phyloP scores from a whole-genome alignment of 1,140 invertebrate species.

The Trissolcus basalis region DNA sequence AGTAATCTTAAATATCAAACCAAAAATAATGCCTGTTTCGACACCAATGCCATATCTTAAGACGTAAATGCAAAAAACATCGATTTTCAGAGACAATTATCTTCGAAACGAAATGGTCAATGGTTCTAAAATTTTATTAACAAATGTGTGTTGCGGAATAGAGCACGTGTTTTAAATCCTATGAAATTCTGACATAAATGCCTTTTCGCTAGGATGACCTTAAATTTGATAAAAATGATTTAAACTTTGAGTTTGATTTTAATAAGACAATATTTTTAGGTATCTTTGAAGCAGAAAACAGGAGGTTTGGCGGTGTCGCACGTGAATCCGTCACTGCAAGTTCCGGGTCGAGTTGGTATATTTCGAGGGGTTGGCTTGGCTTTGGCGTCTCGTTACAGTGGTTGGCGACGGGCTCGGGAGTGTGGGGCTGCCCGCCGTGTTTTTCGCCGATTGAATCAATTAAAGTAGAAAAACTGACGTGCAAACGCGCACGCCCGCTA shows the following conservation, averaged over 20 bases:
- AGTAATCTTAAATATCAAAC: too few relatives aligned
- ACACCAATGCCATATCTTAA: too few relatives aligned
- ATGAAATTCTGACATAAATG: too few relatives aligned
- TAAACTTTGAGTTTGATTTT: background rate
- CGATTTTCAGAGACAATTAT: too few relatives aligned
- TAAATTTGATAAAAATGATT: constrained; percentile 3
- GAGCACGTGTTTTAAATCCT: too few relatives aligned
- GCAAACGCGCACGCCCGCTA: constrained; percentile 57
- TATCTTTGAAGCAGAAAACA: constrained; percentile 15
- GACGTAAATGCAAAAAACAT: too few relatives aligned
- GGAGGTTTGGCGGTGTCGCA: background rate
- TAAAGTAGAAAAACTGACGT: constrained; percentile 68
- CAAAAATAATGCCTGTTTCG: too few relatives aligned
- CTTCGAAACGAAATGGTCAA: too few relatives aligned
- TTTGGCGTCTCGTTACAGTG: constrained; percentile 71
- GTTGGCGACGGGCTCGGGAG: constrained; percentile 59
- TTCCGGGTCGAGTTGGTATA: constrained; percentile 59
- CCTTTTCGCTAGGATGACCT: too few relatives aligned
- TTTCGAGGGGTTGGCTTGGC: constrained; percentile 68
- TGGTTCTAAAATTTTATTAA: too few relatives aligned
- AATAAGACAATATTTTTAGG: too few relatives aligned
- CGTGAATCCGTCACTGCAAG: constrained; percentile 47
- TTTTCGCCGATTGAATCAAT: constrained; percentile 74
- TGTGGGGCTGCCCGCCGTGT: constrained; percentile 64
- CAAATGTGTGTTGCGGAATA: too few relatives aligned